Conservation (phyloP, 2,888 invertebrate species). For the Papilio elwesi region DNA sequence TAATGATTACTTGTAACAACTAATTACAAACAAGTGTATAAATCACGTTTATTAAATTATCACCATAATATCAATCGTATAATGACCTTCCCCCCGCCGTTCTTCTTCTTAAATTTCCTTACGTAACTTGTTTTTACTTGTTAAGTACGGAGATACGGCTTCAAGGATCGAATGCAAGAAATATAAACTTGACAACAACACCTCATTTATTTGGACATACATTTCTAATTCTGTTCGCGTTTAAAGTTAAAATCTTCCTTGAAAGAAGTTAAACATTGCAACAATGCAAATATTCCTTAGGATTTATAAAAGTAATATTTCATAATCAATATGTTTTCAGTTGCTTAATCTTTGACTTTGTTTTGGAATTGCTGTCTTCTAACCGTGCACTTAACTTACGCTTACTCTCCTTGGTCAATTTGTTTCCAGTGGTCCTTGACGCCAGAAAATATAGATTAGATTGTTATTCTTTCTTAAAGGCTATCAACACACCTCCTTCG, state of each 20-base stretch:
- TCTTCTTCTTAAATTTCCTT: constrained; percentile 15
- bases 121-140: constrained; percentile 4
- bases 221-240: not conserved
- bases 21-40: not conserved
- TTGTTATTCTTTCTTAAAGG: not conserved
- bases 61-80: constrained; percentile 10
- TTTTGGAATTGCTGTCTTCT: not conserved
- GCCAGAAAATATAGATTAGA: not conserved
- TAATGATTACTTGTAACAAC: no score
- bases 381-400: not conserved
- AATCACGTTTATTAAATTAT: constrained; percentile 19
- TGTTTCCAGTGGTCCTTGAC: not conserved
- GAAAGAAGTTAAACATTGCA: no score
- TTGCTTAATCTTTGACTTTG: not conserved
- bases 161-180: not conserved
- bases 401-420: not conserved
- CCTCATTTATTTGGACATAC: not conserved
- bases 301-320: not conserved
- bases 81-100: constrained; percentile 29
- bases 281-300: not conserved
- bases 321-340: no score
- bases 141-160: constrained; percentile 6
- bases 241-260: not conserved
- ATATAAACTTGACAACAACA: not conserved
- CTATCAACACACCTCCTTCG: no score